Percentiles rank a stretch among this genome's conserved stretches.
Conservation (phyloP, 2,797 vertebrate species). For the Microtus californicus region DNA sequence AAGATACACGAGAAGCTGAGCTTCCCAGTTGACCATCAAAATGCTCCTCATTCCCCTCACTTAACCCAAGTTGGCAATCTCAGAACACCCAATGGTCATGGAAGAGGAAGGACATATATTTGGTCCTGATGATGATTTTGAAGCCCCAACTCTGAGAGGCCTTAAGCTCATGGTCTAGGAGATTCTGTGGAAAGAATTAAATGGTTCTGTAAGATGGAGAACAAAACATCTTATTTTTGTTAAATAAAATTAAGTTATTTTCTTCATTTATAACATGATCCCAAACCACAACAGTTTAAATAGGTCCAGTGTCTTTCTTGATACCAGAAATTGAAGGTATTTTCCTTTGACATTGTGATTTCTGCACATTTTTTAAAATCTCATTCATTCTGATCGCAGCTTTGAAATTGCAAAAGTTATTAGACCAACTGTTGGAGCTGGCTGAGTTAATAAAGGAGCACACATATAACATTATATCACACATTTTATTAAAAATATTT, state of each 20-base stretch:
- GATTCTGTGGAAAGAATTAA: background rate
- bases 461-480: background rate
- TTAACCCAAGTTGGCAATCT: conserved; percentile 34
- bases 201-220: background rate
- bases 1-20: background rate
- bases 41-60: conserved; percentile 4
- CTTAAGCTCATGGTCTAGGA: background rate
- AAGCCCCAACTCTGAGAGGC: background rate
- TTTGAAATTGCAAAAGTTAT: conserved; percentile 67
- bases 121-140: background rate
- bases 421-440: conserved; percentile 35
- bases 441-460: conserved; percentile 63
- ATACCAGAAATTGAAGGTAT: conserved; percentile 34
- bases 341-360: conserved; percentile 21
- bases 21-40: background rate
- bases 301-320: background rate
- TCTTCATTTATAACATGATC: background rate
- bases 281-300: background rate
- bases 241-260: conserved; percentile 64
- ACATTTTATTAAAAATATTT: conserved; percentile 68
- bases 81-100: background rate
- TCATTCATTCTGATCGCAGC: conserved; percentile 37
- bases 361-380: conserved; percentile 12
- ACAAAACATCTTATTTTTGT: conserved; percentile 24
- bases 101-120: background rate